Evolutionary conservation across 2,113 vertebrate genomes (phyloP).

Genomic region (Emydocephalus ijimae): DNA sequence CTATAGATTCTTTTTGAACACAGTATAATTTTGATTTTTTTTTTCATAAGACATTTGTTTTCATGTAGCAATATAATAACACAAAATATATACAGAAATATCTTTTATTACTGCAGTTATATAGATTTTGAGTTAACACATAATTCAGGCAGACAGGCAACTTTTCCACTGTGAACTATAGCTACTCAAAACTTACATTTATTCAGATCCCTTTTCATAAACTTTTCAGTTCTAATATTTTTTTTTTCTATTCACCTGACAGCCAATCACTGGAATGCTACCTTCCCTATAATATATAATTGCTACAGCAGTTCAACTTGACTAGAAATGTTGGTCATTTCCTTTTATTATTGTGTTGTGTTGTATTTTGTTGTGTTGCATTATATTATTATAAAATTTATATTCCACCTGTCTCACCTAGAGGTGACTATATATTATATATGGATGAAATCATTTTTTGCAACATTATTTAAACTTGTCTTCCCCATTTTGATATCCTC

Average conservation of each 20-base stretch:
- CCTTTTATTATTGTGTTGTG: neutral
- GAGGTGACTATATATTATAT: too few species aligned
- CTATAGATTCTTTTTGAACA: neutral
- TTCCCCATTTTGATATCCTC: neutral
- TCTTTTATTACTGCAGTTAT: neutral
- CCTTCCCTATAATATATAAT: neutral
- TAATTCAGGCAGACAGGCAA: neutral
- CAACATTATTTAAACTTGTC: neutral
- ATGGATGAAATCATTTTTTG: neutral
- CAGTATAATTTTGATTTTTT: neutral
- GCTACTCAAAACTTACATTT: neutral
- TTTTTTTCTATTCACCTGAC: neutral
- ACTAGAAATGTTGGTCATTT: neutral
- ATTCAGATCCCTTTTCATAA: neutral
- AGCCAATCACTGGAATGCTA: neutral
- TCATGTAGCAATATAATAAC: neutral
- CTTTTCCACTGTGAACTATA: neutral
- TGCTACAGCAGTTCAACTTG: neutral
- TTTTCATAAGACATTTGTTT: neutral
- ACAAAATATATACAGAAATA: neutral
- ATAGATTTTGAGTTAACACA: neutral
- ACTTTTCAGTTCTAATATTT: neutral
- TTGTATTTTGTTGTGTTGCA: neutral
- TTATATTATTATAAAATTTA: neutral
- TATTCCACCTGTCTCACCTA: neutral